These are phyloP conservation scores for Campylorhamphus procurvoides DNA, from an alignment of 2,113 vertebrate species.

Conservation along the genomic window DNA sequence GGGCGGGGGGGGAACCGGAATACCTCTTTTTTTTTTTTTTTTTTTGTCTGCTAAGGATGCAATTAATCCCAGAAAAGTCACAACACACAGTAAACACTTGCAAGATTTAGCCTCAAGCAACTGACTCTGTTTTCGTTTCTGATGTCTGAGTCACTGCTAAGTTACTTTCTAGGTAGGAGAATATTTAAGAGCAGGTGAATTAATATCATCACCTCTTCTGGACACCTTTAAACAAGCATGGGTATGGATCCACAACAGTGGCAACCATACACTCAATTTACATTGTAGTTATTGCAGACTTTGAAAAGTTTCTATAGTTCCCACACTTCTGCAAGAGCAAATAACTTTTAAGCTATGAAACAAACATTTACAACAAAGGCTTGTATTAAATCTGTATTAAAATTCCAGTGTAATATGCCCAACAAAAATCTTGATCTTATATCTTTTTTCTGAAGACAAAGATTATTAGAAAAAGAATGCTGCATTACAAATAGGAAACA, in stretches of 20 bases:
- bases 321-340: not conserved
- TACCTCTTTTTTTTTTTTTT: too few species aligned
- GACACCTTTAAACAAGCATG: not conserved
- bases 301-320: not conserved
- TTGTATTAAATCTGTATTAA: not conserved
- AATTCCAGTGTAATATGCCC: not conserved
- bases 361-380: not conserved
- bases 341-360: not conserved
- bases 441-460: slow-evolving; percentile 16
- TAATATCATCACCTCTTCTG: not conserved
- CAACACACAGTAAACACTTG: not conserved
- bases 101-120: not conserved
- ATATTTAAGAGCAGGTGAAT: not conserved
- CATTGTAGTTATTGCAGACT: not conserved
- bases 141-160: not conserved
- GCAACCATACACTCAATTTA: not conserved
- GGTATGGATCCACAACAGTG: not conserved
- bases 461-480: not conserved
- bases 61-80: not conserved
- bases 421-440: slow-evolving; percentile 26
- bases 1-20: not conserved
- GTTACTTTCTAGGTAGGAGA: not conserved
- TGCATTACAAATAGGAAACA: not conserved
- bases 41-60: not conserved
- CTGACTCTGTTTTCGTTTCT: not conserved